Evolutionary conservation across 2,888 invertebrate species (phyloP).

Genomic region (Tetrapedia diversipes): DNA sequence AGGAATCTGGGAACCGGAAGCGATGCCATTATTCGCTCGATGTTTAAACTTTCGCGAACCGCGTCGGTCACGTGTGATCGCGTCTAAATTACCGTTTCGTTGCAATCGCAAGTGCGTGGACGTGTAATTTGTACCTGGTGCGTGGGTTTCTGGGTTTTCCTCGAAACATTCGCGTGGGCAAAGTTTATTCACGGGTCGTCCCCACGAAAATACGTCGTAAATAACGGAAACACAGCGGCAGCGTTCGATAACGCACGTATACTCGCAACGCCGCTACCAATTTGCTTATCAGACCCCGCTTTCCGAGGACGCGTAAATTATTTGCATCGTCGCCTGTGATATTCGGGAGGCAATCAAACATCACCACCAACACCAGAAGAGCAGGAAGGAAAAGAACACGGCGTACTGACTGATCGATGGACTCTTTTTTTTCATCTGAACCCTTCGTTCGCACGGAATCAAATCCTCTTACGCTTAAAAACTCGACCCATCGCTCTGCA

Average conservation of each 20-base stretch:
- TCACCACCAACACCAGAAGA: too few species aligned
- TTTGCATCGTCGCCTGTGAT: constrained; percentile 9
- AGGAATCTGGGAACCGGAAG: background rate
- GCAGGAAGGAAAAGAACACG: too few species aligned
- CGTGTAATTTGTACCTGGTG: too few species aligned
- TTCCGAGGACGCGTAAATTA: constrained; percentile 15
- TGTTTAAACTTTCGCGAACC: background rate
- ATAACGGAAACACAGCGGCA: constrained; percentile 4
- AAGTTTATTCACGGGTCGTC: background rate
- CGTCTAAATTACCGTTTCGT: too few species aligned
- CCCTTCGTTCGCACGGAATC: background rate
- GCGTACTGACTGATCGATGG: constrained; percentile 7
- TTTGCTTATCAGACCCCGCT: constrained; percentile 33
- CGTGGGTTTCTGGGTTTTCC: too few species aligned
- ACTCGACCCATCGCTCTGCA: background rate
- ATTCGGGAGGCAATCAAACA: constrained; percentile 6
- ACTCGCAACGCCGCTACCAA: constrained; percentile 2
- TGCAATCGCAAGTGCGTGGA: too few species aligned
- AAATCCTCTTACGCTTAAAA: constrained; percentile 21
- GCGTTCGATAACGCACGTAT: constrained; percentile 11
- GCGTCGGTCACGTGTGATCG: background rate
- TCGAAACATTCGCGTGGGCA: too few species aligned
- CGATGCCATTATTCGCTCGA: background rate
- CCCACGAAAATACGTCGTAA: background rate
- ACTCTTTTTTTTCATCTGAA: background rate